Evolutionary conservation across 2,113 vertebrate genomes (phyloP), one percentile per base, ranked within the genome.

Genomic region (Cyprinus carpio): DNA sequence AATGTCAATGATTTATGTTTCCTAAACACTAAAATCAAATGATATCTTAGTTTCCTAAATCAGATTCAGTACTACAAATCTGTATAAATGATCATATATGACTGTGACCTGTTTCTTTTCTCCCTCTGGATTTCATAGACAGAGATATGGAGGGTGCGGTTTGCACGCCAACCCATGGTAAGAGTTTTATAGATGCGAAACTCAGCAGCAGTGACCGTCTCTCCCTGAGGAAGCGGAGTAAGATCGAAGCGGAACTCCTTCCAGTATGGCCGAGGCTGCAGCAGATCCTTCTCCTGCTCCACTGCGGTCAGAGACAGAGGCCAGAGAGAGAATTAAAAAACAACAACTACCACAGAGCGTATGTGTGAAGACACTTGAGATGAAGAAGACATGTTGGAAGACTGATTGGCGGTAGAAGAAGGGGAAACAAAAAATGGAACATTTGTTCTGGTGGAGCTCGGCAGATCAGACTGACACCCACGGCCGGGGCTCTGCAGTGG

Each of bases 241-340:
- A 99, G 93, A 91, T 99, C 98, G 10, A 99, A 99, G 1, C 92
- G 93, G 86, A 99, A 98, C 94, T 99, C 97, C 91, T 99, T 99
- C 97, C 97, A 99, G 90, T 97, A 97, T 0, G 96, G 97, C 58
- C 96, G 95, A 0, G 95, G 95, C 0, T 94, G 96, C 88, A 95
- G 92, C 83, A 96, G 90, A 80, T 97, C 93, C 1, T 91, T 92
- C 92, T 98, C 96, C 60, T 96, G 95, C 91, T 99, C 98, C 87
- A 99, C 98, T 99, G 95, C 0, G 31, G 75, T 51, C 6, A 77
- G 71, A 77, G 49, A 81, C 25, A 76, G 9, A 71, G 76, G 84
- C 27, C 11, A 87, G 64, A 76, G 13, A 49, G 46, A 75, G 67
- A 84, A 8, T 75, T 11, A 85, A 20, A 87, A 43, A 58, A 58